These are phyloP conservation scores for Apistogramma diplotaenia DNA, from an alignment of 2,113 vertebrate species.

Conservation along the genomic window DNA sequence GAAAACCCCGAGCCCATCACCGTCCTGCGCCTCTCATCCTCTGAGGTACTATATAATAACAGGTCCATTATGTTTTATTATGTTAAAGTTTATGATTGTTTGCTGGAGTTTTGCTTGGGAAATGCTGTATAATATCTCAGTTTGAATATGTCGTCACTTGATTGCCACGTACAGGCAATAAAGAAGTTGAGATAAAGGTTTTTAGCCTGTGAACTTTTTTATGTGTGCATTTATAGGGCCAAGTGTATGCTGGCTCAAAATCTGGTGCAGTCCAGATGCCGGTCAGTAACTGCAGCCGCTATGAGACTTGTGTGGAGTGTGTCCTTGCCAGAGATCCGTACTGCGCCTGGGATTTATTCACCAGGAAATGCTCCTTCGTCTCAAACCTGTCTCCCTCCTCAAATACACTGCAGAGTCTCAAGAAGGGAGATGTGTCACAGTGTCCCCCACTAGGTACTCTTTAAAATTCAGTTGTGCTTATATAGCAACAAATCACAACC, in stretches of 20 bases:
- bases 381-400: not conserved
- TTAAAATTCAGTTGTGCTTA: not conserved
- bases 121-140: not conserved
- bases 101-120: not conserved
- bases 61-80: not conserved
- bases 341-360: slow-evolving; percentile 70
- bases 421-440: slow-evolving; percentile 64
- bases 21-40: slow-evolving; percentile 71
- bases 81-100: not conserved
- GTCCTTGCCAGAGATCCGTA: slow-evolving; percentile 80
- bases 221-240: slow-evolving; percentile 54
- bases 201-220: not conserved
- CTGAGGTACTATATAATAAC: slow-evolving; percentile 60
- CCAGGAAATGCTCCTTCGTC: slow-evolving; percentile 41
- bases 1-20: slow-evolving; percentile 58
- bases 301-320: slow-evolving; percentile 74
- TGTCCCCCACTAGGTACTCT: slow-evolving; percentile 70
- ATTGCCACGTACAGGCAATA: not conserved
- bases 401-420: slow-evolving; percentile 72
- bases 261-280: slow-evolving; percentile 76
- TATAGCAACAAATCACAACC: not conserved
- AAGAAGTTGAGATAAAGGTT: not conserved
- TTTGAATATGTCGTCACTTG: not conserved
- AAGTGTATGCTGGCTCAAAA: slow-evolving; percentile 72
- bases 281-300: slow-evolving; percentile 67